Evolutionary conservation across 2,797 vertebrate genomes (phyloP), one percentile per base, ranked within the genome.

Genomic region (Cynopterus sphinx): DNA sequence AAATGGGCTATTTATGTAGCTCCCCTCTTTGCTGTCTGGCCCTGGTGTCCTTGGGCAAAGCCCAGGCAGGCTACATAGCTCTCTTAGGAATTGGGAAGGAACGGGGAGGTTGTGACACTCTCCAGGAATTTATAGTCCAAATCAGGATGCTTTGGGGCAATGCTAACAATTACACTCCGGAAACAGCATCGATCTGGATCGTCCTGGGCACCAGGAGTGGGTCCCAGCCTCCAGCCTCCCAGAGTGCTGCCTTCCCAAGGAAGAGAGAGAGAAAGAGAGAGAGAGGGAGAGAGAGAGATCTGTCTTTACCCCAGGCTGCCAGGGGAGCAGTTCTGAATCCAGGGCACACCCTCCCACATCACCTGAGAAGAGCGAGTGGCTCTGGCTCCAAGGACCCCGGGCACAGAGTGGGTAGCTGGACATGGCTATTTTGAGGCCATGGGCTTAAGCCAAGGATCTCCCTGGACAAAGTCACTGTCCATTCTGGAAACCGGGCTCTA

Each of bases 1-100:
- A 28, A 39, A 77, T 41, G 75, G 63, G 65, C 63, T 96, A 96
- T 95, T 97, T 97, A 97, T 96, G 86, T 59, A 91, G 86, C 74
- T 94, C 83, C 82, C 94, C 36, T 41, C 67, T 96, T 83, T 68
- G 67, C 90, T n/a, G 67, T 91, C 94, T 88, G 67, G 88, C 51
- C 55, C 53, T 81, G 9, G 61, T 87, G 73, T 92, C 68, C 22
- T 78, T 85, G 61, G 92, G 86, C 1, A 28, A 91, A 75, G 55
- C 86, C 79, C 86, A 73, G 73, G 71, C 59, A 74, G 96, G 53
- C 49, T 73, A 46, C 51, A 28, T 5, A 36, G 78, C 65, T 87
- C 43, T 82, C 63, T 79, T 8, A 36, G 90, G 91, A 94, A 65
- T 46, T 5, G 9, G 19, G 9, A n/a, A 49, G 43, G 26, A 15